Conservation (phyloP, 2,113 vertebrate species). For the Myocastor coypus region DNA sequence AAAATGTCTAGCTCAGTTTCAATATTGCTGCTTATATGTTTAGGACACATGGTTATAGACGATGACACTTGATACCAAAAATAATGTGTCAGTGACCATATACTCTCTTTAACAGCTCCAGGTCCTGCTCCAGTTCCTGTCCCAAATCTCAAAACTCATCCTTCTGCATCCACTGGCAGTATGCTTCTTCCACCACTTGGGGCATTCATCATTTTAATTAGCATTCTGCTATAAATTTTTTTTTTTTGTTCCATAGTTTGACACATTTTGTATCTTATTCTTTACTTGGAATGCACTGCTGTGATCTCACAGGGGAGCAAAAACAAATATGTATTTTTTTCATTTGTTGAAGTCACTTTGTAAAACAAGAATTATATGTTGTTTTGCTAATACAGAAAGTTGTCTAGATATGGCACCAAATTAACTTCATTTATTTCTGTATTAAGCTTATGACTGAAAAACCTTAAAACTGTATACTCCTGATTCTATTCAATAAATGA, state of each 20-base stretch:
- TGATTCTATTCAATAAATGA: conserved; percentile 75
- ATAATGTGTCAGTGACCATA: background rate
- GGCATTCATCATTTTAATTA: background rate
- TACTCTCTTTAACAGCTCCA: conserved; percentile 76
- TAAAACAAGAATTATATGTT: conserved; percentile 43
- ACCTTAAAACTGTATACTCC: conserved; percentile 50
- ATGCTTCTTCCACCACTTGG: conserved; percentile 49
- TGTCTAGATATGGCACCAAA: conserved; percentile 56
- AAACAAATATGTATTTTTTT: conserved; percentile 61
- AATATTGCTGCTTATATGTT: background rate
- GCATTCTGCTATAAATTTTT: background rate
- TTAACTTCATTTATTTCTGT: conserved; percentile 66
- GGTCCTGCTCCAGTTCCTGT: conserved; percentile 54
- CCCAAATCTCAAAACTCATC: conserved; percentile 67
- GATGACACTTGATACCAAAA: background rate
- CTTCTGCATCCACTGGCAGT: conserved; percentile 71
- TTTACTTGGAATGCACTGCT: conserved; percentile 32
- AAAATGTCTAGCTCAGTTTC: background rate
- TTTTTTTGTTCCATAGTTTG: conserved; percentile 34
- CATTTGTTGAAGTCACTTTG: conserved; percentile 59
- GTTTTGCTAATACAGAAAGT: conserved; percentile 62
- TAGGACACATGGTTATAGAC: background rate
- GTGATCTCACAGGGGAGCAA: conserved; percentile 32
- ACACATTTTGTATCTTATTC: background rate
- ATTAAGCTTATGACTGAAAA: conserved; percentile 66